Base-by-base conservation (phyloP, 2,888 invertebrate genomes). In the Tubulanus polymorphus region DNA sequence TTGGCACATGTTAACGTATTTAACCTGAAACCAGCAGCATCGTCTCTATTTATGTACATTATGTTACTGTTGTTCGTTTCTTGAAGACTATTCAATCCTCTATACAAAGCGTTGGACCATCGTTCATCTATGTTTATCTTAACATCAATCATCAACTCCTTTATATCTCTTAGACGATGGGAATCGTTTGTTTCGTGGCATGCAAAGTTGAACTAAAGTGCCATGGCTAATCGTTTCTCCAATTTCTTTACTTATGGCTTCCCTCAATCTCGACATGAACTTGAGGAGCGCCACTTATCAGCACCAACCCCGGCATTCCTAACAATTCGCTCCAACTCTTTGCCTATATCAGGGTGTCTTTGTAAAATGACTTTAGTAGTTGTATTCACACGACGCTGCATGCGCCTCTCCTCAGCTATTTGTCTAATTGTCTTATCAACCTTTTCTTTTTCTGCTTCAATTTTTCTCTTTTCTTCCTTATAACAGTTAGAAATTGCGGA, bases 1-100 rank as follows among this genome's bases (percentile, higher is more conserved):
- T 41, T 41, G 23, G 41, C 41, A 41, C 20, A 20, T 20, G 41
- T 23, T 41, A 41, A 41, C 6, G 41, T 41, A 41, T 41, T 41
- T 23, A 41, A 15, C 15, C 41, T 41, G 41, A 41, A 41, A 23
- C 41, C 41, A 41, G 41, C 41, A 41, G 41, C 41, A 41, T 41
- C 41, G 15, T 41, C 41, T 8, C 41, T 18, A 23, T 41, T 41
- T 41, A 41, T 20, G 41, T 41, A 41, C 18, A 41, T 20, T 20
- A 41, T 41, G 15, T 15, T 23, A 8, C 6, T 41, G 15, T 41
- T 41, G 15, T 41, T 23, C 6, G 41, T 41, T 41, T 41, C 20
- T 23, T 41, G 41, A 8, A 41, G 23, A 41, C 15, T 20, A 41
- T 41, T 23, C 5, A 41, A 23, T 41, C 20, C 5, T 15, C 23